A percentile compares a stretch with the other conserved stretches of the same genome.
These are phyloP conservation scores for Rhodinocichla rosea DNA, from an alignment of 2,113 vertebrate genomes.

Conservation along the genomic window DNA sequence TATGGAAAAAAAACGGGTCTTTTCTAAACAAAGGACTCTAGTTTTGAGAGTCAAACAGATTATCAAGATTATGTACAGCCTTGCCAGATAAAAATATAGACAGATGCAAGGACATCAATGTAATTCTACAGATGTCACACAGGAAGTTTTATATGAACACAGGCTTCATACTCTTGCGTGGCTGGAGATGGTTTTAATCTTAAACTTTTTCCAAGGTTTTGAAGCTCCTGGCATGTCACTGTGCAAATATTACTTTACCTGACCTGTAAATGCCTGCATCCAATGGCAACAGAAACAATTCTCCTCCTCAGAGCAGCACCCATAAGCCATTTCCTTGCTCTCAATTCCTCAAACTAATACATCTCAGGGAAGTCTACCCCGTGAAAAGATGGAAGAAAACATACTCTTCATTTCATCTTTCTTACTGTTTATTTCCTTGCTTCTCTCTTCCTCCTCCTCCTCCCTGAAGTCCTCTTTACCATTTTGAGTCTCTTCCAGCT, in stretches of 20 bases:
- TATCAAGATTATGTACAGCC: not conserved
- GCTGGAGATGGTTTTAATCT: not conserved
- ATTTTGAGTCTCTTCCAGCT: not conserved
- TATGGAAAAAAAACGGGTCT: not conserved
- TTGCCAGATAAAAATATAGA: not conserved
- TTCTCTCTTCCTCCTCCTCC: not conserved
- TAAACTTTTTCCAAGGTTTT: not conserved
- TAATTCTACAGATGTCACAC: not conserved
- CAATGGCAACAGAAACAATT: not conserved
- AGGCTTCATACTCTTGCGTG: not conserved
- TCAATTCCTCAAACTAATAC: not conserved
- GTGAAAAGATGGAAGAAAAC: not conserved
- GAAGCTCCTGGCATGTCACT: not conserved
- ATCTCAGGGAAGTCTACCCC: not conserved
- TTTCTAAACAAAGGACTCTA: not conserved
- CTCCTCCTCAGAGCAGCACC: not conserved
- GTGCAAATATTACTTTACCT: not conserved
- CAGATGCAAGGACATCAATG: not conserved
- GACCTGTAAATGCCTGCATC: not conserved
- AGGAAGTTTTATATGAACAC: not conserved
- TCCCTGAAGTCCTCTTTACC: not conserved
- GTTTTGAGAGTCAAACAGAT: not conserved
- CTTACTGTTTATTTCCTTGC: not conserved
- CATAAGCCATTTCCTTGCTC: not conserved
- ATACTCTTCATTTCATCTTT: not conserved